A percentile compares a stretch with the other conserved stretches of the same genome.
Conservation (phyloP, 2,113 vertebrate genomes). For the Xyrauchen texanus region DNA sequence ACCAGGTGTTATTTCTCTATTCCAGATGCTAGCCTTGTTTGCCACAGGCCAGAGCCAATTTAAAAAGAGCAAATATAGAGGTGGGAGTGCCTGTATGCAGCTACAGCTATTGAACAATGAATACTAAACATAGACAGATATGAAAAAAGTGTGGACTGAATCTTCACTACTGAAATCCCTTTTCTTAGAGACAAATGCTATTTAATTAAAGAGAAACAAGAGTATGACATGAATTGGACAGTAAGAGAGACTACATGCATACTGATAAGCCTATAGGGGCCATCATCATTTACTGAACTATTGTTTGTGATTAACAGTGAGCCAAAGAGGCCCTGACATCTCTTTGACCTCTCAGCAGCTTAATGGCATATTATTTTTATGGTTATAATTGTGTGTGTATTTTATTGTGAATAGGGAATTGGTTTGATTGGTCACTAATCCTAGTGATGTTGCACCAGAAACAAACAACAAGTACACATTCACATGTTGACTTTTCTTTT, state of each 20-base stretch:
- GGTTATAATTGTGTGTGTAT: too few relatives aligned
- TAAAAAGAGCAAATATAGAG: constrained; percentile 76
- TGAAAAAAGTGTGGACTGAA: constrained; percentile 51
- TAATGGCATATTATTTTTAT: too few relatives aligned
- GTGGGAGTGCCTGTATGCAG: constrained; percentile 60
- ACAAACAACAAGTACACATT: not conserved
- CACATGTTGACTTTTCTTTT: not conserved
- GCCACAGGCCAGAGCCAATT: constrained; percentile 67
- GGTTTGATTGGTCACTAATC: not conserved
- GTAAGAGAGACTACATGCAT: constrained; percentile 10
- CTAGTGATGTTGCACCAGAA: not conserved
- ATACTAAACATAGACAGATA: constrained; percentile 68
- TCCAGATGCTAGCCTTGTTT: constrained; percentile 63
- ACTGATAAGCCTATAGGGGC: not conserved
- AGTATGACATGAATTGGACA: constrained; percentile 53
- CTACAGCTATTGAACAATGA: constrained; percentile 64
- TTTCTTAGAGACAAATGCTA: constrained; percentile 42
- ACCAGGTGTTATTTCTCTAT: constrained; percentile 69
- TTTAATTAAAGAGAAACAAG: constrained; percentile 48
- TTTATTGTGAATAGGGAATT: too few relatives aligned
- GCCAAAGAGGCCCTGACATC: not conserved
- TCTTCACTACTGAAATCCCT: constrained; percentile 43
- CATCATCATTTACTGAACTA: not conserved
- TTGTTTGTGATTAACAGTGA: not conserved
- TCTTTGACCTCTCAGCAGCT: not conserved